Conservation (phyloP, 2,113 vertebrate genomes). For the Smithornis capensis region DNA sequence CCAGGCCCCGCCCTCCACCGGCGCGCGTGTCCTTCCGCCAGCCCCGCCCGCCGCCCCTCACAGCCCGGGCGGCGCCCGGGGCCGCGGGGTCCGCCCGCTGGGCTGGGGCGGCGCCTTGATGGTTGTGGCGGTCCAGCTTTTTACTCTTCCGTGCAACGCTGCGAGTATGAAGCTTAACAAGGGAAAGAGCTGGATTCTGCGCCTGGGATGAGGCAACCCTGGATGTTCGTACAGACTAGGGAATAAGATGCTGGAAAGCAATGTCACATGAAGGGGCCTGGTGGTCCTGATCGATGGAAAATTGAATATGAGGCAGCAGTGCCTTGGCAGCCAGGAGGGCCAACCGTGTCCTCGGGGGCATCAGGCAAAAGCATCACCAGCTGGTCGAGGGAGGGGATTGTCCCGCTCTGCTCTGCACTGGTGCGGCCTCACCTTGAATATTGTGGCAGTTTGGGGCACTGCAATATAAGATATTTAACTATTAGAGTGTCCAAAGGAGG, state of each 20-base stretch:
- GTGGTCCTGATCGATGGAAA: no score
- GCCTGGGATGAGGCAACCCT: no score
- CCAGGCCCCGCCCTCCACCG: rapidly evolving
- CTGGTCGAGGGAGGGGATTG: neutral
- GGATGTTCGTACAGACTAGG: rapidly evolving
- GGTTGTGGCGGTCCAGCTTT: rapidly evolving
- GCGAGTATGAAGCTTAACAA: rapidly evolving
- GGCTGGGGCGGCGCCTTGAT: rapidly evolving
- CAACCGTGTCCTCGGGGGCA: neutral
- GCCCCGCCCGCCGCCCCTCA: rapidly evolving
- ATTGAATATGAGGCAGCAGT: neutral
- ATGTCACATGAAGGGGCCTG: neutral
- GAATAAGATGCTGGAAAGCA: neutral
- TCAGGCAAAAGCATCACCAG: neutral
- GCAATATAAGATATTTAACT: rapidly evolving
- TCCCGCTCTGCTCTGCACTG: neutral
- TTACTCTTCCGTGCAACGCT: rapidly evolving
- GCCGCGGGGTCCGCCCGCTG: no score
- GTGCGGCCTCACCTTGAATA: neutral
- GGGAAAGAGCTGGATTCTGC: neutral
- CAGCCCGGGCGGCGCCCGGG: no score
- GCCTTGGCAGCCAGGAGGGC: neutral
- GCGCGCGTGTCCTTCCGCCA: rapidly evolving
- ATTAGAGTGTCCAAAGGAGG: neutral
- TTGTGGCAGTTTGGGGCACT: neutral